Base-by-base conservation (phyloP, 1,140 invertebrate species). In the Trichomalopsis sarcophagae region DNA sequence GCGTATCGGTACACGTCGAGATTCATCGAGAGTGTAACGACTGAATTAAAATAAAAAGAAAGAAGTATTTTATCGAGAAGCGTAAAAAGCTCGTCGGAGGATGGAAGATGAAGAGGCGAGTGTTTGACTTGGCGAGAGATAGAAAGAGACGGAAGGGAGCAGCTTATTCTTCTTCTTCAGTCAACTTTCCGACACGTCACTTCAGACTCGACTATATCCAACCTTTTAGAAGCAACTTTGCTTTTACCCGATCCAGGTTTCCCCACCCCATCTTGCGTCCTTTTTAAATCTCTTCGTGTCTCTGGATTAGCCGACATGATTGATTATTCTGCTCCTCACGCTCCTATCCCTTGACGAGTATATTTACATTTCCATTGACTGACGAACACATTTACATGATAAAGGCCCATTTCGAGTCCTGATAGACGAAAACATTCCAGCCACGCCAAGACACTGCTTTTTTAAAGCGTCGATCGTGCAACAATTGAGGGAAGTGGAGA, bases 261-360 rank as follows among this genome's bases (percentile, higher is more conserved):
- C n/a, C n/a, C n/a, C n/a, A n/a, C n/a, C n/a, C n/a, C n/a, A n/a
- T n/a, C n/a, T n/a, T n/a, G n/a, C 13, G 68, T 71, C 27, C 27
- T 71, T 71, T 71, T 71, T 71, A 30, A 71, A 71, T 33, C 55
- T 62, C 55, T 10, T 1, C 13, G 17, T 62, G 55, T 71, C 23
- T 71, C 9, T 30, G 69, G 69, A 71, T 71, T 71, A 71, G 30
- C 23, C 69, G 23, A 30, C 30, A 11, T 30, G 30, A 30, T 71
- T 71, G 69, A 71, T 71, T 71, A 71, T 71, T 71, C 55, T 17
- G 17, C 55, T n/a, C n/a, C 47, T 50, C 47, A 50, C 14, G 47
- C 13, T 17, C 4, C 44, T 47, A 13, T 11, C 44, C 47, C 47
- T 14, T 50, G 47, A 50, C 13, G 47, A 50, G 4, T 50, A 17